Percentiles rank a stretch among this genome's conserved stretches.
phyloP scores from a whole-genome alignment of 2,888 invertebrate genomes.

The Leucoptera coffeella region DNA sequence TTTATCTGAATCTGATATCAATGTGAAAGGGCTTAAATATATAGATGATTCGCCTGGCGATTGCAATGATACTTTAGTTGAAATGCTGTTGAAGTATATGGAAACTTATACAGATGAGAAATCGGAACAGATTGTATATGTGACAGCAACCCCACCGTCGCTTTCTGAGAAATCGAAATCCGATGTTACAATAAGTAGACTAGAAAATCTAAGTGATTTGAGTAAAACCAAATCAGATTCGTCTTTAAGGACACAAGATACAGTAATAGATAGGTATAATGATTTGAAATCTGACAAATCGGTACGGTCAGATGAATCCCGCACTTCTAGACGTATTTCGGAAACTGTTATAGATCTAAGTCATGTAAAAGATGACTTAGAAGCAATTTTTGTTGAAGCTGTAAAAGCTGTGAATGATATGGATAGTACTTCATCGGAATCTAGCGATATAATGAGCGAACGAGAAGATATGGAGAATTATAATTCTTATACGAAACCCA shows the following conservation, averaged over 20 bases:
- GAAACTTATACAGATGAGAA: slow-evolving; percentile 27
- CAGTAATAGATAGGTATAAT: slow-evolving; percentile 29
- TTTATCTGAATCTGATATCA: slow-evolving; percentile 29
- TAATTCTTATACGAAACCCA: slow-evolving; percentile 32
- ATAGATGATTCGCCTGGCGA: slow-evolving; percentile 44
- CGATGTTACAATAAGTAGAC: slow-evolving; percentile 34
- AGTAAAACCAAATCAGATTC: slow-evolving; percentile 45
- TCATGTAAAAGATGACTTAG: slow-evolving; percentile 30
- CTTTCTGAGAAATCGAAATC: slow-evolving; percentile 42
- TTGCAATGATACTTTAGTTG: slow-evolving; percentile 28
- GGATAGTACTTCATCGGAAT: slow-evolving; percentile 11
- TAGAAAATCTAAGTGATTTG: slow-evolving; percentile 37
- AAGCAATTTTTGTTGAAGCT: slow-evolving; percentile 30
- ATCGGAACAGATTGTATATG: slow-evolving; percentile 18
- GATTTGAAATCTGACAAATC: slow-evolving; percentile 15
- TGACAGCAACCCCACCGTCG: slow-evolving; percentile 18
- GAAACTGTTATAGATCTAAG: slow-evolving; percentile 37
- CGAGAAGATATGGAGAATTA: slow-evolving; percentile 37
- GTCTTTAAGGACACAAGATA: slow-evolving; percentile 37
- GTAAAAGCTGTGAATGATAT: slow-evolving; percentile 17
- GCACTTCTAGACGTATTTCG: slow-evolving; percentile 25
- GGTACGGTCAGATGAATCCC: no score
- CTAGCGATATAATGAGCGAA: slow-evolving; percentile 27
- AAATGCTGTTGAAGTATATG: slow-evolving; percentile 42
- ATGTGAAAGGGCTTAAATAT: slow-evolving; percentile 26